Percentiles rank a stretch among this genome's conserved stretches.
Conservation (phyloP, 2,113 vertebrate species). For the Myrmecobius fasciatus region DNA sequence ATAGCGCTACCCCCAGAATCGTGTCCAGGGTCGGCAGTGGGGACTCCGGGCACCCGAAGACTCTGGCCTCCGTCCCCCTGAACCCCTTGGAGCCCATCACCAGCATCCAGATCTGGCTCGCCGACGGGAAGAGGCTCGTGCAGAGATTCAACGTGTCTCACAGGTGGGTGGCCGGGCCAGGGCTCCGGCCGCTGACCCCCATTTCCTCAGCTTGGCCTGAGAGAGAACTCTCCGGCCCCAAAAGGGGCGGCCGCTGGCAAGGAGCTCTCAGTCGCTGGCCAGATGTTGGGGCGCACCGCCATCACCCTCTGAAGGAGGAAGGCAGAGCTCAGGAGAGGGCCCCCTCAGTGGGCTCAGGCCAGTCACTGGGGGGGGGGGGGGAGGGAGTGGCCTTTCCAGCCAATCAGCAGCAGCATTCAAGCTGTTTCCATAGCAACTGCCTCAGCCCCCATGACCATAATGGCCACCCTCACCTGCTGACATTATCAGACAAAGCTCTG, state of each 20-base stretch:
- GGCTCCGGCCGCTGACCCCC: no score
- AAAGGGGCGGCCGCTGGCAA: not conserved
- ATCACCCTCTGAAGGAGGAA: no score
- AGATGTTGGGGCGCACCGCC: not conserved
- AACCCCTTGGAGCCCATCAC: slow-evolving; percentile 91
- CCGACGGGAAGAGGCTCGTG: slow-evolving; percentile 93
- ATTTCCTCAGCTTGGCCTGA: no score
- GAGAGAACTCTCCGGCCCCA: no score
- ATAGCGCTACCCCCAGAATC: slow-evolving; percentile 93
- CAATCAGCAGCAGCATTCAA: no score
- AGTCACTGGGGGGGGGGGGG: no score
- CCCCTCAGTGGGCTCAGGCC: fast-evolving
- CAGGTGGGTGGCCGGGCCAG: slow-evolving; percentile 81
- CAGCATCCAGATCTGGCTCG: slow-evolving; percentile 96
- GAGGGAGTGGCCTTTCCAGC: no score
- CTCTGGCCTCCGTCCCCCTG: slow-evolving; percentile 88
- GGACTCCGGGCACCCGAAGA: slow-evolving; percentile 85
- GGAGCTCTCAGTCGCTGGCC: not conserved
- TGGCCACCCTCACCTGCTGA: no score
- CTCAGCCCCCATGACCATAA: not conserved
- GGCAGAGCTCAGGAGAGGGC: no score
- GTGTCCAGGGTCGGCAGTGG: slow-evolving; percentile 89
- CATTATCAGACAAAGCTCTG: no score
- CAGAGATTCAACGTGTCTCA: slow-evolving; percentile 96
- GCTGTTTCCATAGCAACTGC: no score